These are phyloP conservation scores for Promerops cafer DNA, from an alignment of 2,113 vertebrate species.

Conservation along the genomic window DNA sequence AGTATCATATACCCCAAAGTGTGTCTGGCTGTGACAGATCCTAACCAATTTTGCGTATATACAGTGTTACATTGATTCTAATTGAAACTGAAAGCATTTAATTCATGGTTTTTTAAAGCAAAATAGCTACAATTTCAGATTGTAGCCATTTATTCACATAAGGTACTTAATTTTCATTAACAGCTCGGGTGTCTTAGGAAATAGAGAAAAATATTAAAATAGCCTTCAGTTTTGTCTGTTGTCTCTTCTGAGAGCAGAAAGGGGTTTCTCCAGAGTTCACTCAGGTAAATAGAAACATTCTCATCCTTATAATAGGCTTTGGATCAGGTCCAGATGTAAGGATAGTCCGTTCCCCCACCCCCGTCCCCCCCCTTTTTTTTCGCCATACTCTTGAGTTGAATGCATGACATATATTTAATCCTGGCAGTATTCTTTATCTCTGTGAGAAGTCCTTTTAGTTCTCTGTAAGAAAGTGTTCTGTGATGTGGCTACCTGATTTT, in stretches of 20 bases:
- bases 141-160: neutral
- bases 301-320: neutral
- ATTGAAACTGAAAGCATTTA: neutral
- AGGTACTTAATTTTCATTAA: neutral
- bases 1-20: neutral
- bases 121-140: neutral
- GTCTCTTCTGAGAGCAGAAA: neutral
- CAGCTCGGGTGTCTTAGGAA: neutral
- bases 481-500: constrained; percentile 44
- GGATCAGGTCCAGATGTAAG: neutral
- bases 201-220: neutral
- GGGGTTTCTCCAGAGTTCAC: neutral
- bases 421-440: constrained; percentile 24
- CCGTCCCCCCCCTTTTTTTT: fast-evolving
- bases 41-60: constrained; percentile 11
- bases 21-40: neutral
- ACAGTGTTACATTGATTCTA: constrained; percentile 20
- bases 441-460: constrained; percentile 41
- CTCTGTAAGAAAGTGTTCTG: constrained; percentile 23
- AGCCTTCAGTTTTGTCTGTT: neutral
- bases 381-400: neutral
- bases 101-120: neutral
- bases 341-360: neutral
- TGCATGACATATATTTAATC: constrained; percentile 23
- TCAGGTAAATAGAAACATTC: neutral